These are phyloP conservation scores for Acronicta psi DNA, from an alignment of 2,888 invertebrate genomes.

Conservation along the genomic window DNA sequence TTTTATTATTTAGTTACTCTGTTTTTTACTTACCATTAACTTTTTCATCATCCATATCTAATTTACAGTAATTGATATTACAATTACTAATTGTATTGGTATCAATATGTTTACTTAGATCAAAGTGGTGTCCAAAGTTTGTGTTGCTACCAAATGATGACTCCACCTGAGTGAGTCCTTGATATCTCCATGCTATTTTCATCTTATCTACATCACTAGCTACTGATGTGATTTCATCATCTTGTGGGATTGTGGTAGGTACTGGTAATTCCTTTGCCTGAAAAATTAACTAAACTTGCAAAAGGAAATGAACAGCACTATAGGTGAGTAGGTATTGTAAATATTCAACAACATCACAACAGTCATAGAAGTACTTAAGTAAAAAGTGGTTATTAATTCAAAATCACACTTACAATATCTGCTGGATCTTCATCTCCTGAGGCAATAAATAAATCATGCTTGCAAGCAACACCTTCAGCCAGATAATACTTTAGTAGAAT, in stretches of 20 bases:
- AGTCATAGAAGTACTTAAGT: too few species aligned
- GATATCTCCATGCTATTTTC: slow-evolving; percentile 97
- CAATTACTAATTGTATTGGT: slow-evolving; percentile 87
- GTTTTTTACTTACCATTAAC: slow-evolving; percentile 60
- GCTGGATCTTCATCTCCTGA: slow-evolving; percentile 92
- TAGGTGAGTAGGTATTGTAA: too few species aligned
- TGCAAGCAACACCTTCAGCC: slow-evolving; percentile 95
- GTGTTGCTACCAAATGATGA: slow-evolving; percentile 82
- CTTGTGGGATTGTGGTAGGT: slow-evolving; percentile 83
- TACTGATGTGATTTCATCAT: slow-evolving; percentile 73
- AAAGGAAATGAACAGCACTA: not conserved
- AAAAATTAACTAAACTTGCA: slow-evolving; percentile 38
- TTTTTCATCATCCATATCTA: slow-evolving; percentile 55
- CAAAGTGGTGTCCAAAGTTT: slow-evolving; percentile 94
- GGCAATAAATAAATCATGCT: slow-evolving; percentile 92
- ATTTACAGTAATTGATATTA: slow-evolving; percentile 89
- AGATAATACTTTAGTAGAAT: slow-evolving; percentile 95
- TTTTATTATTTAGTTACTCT: not conserved
- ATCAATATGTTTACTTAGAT: slow-evolving; percentile 93
- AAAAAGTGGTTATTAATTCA: too few species aligned
- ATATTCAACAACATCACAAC: too few species aligned
- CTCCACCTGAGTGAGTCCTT: slow-evolving; percentile 91
- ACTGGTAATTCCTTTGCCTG: slow-evolving; percentile 88
- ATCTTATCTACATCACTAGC: slow-evolving; percentile 88
- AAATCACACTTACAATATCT: slow-evolving; percentile 87